Conservation (phyloP, 2,797 vertebrate genomes). For the Zalophus californianus region DNA sequence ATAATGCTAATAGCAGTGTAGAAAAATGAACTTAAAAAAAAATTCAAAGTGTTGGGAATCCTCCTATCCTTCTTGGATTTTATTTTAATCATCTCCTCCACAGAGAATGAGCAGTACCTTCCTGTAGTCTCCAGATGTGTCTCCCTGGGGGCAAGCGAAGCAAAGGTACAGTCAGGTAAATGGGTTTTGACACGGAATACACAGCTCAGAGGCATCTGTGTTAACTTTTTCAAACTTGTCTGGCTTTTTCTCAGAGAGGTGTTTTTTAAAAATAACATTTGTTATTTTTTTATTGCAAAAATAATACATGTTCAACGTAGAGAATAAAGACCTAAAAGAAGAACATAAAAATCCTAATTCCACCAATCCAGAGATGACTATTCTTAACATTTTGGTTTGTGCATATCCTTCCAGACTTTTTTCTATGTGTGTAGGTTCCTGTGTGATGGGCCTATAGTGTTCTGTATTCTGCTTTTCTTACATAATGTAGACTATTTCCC, state of each 20-base stretch:
- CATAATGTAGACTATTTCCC: not conserved
- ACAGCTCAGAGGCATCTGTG: not conserved
- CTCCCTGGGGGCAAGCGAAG: conserved; percentile 84
- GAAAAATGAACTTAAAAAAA: conserved; percentile 74
- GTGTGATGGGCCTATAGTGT: not conserved
- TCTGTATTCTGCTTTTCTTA: conserved; percentile 4
- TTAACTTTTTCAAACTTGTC: conserved; percentile 30
- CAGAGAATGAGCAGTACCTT: conserved; percentile 90
- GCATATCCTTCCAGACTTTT: not conserved
- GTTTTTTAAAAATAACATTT: not conserved
- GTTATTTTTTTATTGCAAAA: conserved; percentile 14
- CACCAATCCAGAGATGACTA: not conserved
- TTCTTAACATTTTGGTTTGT: conserved; percentile 11
- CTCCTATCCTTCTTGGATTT: conserved; percentile 16
- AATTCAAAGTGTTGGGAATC: conserved; percentile 38
- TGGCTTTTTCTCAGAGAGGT: conserved; percentile 27
- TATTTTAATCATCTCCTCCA: conserved; percentile 88
- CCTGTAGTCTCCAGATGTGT: conserved; percentile 90
- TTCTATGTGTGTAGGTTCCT: not conserved
- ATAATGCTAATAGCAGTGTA: conserved; percentile 77
- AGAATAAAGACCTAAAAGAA: conserved; percentile 44
- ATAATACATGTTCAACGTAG: conserved; percentile 5
- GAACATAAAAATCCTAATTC: conserved; percentile 36
- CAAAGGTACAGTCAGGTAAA: conserved; percentile 13
- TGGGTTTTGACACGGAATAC: not conserved